Base-by-base conservation (phyloP, 1,140 invertebrate genomes). In the Branchinecta lindahli region DNA sequence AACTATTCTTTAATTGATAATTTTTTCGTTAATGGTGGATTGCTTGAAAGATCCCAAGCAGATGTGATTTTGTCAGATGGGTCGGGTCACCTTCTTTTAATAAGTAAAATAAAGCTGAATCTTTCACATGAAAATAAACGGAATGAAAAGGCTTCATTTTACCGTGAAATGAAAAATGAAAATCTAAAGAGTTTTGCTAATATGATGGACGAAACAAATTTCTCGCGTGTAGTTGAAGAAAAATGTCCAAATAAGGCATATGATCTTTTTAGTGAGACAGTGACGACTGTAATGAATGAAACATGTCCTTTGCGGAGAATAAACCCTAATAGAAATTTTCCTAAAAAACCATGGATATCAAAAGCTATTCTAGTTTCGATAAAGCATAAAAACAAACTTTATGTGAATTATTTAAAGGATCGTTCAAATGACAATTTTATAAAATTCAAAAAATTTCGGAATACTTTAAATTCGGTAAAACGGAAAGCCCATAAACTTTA, bases 1-100 rank as follows among this genome's bases (percentile, higher is more conserved):
- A 61, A 61, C 52, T 61, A 61, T 61, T 61, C 52, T 61, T 61
- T 61, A 61, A 61, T 61, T 61, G 52, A 61, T 61, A 61, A 15
- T 61, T 61, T 61, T 61, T 61, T 61, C 18, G 52, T 3, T 61
- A 61, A 61, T 61, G 52, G 6, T 61, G 52, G 52, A 6, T 61
- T 61, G 6, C 52, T 61, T 61, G 52, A 61, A 61, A 61, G 52
- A 61, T 61, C 18, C 52, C 52, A 61, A 61, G 18, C 52, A 61
- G 52, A 61, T 61, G 52, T 61, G 52, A 61, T 61, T 61, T 12
- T 61, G 52, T 61, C 52, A 12, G 52, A 61, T 6, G 52, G 52
- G 12, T 61, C 4, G 6, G 52, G 6, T 61, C 52, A 1, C 12
- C 12, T 61, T 61, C 52, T 15, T 61, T 61, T 61, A 6, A 61